These are phyloP conservation scores for Mesocricetus auratus DNA, from an alignment of 2,113 vertebrate genomes.

Conservation along the genomic window DNA sequence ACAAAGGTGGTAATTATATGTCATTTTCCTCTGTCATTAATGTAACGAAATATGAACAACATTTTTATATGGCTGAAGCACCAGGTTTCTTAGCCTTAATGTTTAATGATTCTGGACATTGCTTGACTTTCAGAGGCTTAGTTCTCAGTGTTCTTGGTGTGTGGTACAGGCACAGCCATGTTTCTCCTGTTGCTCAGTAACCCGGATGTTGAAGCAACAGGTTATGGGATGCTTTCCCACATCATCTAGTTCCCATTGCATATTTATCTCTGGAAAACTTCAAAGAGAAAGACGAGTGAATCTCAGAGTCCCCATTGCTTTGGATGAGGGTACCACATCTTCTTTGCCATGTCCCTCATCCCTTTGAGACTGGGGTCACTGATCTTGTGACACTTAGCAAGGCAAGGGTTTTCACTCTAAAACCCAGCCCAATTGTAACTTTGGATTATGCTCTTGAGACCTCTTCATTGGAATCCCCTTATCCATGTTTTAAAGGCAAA, in stretches of 20 bases:
- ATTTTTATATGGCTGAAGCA: fast-evolving
- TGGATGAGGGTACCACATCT: fast-evolving
- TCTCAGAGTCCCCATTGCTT: background rate
- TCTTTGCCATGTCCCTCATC: background rate
- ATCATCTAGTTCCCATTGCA: background rate
- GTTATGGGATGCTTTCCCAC: no score
- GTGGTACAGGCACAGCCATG: background rate
- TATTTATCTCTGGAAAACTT: background rate
- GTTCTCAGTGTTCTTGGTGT: background rate
- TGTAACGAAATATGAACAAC: background rate
- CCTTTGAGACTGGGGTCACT: fast-evolving
- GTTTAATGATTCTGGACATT: background rate
- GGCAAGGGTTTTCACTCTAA: background rate
- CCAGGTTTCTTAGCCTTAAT: background rate
- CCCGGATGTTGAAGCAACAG: background rate
- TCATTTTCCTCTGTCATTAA: background rate
- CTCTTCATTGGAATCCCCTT: background rate
- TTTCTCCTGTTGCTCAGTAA: background rate
- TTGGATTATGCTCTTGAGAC: background rate
- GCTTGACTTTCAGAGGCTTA: background rate
- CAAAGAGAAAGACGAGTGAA: fast-evolving
- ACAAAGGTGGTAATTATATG: background rate
- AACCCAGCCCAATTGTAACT: background rate
- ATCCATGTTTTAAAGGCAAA: background rate
- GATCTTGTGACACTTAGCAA: background rate